Conservation (phyloP, 2,797 vertebrate genomes). For the Leptatherina wallacei region DNA sequence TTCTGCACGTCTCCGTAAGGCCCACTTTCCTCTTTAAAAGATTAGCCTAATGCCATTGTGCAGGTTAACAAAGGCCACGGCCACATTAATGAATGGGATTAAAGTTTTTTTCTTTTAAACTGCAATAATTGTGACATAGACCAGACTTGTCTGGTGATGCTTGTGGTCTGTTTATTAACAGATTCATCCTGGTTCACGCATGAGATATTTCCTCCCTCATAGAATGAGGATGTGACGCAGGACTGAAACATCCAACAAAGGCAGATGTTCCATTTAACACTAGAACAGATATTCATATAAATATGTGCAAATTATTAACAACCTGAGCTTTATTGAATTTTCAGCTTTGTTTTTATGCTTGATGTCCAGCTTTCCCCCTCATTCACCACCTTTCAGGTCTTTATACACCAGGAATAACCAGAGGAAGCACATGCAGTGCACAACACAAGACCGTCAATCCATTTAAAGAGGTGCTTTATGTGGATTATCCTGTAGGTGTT, state of each 20-base stretch:
- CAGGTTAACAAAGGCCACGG: conserved; percentile 41
- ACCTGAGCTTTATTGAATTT: no score
- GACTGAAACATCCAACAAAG: background rate
- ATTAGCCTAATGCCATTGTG: conserved; percentile 65
- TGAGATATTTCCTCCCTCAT: conserved; percentile 2
- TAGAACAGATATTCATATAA: background rate
- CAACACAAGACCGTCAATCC: conserved; percentile 53
- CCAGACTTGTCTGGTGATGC: conserved; percentile 22
- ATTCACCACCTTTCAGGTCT: conserved; percentile 38
- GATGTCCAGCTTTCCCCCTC: background rate
- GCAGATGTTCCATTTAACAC: background rate
- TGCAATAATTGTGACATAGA: conserved; percentile 34
- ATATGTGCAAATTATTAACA: background rate
- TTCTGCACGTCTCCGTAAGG: conserved; percentile 29
- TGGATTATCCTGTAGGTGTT: conserved; percentile 69
- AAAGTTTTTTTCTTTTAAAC: conserved; percentile 31
- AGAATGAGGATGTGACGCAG: background rate
- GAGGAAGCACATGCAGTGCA: conserved; percentile 55
- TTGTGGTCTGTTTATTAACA: conserved; percentile 17
- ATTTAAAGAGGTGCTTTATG: conserved; percentile 70
- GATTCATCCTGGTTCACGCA: background rate
- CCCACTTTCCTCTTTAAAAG: conserved; percentile 51
- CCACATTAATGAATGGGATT: conserved; percentile 40
- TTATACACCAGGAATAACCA: conserved; percentile 62
- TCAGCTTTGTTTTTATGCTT: background rate